These are phyloP conservation scores for Clivina fossor DNA, from an alignment of 2,888 invertebrate species.

Conservation along the genomic window DNA sequence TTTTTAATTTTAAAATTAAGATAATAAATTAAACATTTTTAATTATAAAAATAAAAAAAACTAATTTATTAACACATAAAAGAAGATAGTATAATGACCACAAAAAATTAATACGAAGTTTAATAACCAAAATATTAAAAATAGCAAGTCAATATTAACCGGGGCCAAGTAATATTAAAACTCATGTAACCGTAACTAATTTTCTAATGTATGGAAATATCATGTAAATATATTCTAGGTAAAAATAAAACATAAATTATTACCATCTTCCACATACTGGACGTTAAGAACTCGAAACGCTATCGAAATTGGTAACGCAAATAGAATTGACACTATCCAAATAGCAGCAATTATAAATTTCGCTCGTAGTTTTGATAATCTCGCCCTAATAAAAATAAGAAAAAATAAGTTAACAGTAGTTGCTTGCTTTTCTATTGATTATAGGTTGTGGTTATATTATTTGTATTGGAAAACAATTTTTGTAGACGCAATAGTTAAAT, in stretches of 20 bases:
- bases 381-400: slow-evolving; percentile 63
- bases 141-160: background rate
- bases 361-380: slow-evolving; percentile 71
- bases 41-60: too few species aligned
- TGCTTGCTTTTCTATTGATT: too few species aligned
- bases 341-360: slow-evolving; percentile 73
- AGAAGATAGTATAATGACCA: too few species aligned
- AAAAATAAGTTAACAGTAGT: background rate
- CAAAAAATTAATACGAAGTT: too few species aligned
- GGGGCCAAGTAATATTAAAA: background rate
- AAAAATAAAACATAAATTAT: slow-evolving; percentile 15
- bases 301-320: slow-evolving; percentile 71
- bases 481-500: too few species aligned
- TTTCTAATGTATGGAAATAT: background rate
- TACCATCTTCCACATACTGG: slow-evolving; percentile 55
- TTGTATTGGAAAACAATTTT: too few species aligned
- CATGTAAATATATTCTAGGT: background rate
- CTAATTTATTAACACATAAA: too few species aligned
- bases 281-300: slow-evolving; percentile 62
- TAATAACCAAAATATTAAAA: too few species aligned
- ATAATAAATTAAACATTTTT: too few species aligned
- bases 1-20: too few species aligned
- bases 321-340: slow-evolving; percentile 69
- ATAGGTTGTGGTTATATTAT: too few species aligned
- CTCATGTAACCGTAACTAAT: background rate